These are phyloP conservation scores for Spicauda simplicius DNA, from an alignment of 2,888 invertebrate genomes.

Conservation along the genomic window DNA sequence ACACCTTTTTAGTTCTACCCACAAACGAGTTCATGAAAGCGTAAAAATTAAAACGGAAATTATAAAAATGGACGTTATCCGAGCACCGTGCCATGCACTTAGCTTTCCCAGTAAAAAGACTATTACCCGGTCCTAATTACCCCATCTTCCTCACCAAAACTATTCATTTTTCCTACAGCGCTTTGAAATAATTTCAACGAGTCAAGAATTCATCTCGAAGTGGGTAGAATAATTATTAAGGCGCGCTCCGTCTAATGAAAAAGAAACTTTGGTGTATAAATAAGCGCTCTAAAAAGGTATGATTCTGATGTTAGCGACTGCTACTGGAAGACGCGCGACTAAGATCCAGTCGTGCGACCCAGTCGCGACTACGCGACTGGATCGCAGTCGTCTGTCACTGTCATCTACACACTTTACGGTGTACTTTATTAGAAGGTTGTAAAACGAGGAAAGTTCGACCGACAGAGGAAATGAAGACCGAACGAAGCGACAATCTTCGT, in stretches of 20 bases:
- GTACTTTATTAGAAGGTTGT: too few species aligned
- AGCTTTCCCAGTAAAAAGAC: not conserved
- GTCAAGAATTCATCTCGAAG: constrained; percentile 25
- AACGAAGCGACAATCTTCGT: too few species aligned
- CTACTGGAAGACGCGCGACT: too few species aligned
- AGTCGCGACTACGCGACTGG: too few species aligned
- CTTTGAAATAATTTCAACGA: constrained; percentile 21
- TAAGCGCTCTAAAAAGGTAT: not conserved
- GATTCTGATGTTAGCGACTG: too few species aligned
- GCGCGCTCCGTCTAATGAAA: constrained; percentile 22
- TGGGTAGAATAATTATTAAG: constrained; percentile 22
- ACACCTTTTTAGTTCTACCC: not conserved
- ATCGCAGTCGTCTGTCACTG: too few species aligned
- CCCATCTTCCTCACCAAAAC: constrained; percentile 18
- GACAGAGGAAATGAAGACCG: too few species aligned
- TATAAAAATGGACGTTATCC: not conserved
- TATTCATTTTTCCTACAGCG: constrained; percentile 20
- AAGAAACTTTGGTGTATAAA: constrained; percentile 26
- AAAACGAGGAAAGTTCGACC: too few species aligned
- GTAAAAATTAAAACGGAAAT: not conserved
- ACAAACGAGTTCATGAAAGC: not conserved
- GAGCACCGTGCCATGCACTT: not conserved
- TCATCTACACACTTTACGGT: too few species aligned
- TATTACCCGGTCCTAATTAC: constrained; percentile 1
- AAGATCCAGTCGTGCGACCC: too few species aligned